phyloP scores from a whole-genome alignment of 2,113 vertebrate species.

The Malaclemys terrapin region DNA sequence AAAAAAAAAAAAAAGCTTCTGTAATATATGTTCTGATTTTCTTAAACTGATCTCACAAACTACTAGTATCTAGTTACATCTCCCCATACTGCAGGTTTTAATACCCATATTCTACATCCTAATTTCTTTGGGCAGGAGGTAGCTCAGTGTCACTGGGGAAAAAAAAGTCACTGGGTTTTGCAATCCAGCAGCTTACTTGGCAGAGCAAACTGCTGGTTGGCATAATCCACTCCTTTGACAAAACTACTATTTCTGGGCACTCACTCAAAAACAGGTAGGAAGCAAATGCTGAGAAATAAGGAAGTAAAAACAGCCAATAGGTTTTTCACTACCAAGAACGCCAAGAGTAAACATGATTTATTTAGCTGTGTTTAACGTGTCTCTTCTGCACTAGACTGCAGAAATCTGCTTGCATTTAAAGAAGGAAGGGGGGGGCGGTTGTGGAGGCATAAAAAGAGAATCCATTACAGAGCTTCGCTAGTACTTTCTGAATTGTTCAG shows the following conservation, averaged over 20 bases:
- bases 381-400: slow-evolving; percentile 74
- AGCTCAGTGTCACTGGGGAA: slow-evolving; percentile 75
- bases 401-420: slow-evolving; percentile 78
- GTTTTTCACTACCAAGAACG: slow-evolving; percentile 82
- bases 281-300: slow-evolving; percentile 88
- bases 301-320: slow-evolving; percentile 87
- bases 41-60: slow-evolving; percentile 30
- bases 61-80: slow-evolving; percentile 30
- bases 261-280: slow-evolving; percentile 91
- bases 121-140: slow-evolving; percentile 39
- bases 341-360: slow-evolving; percentile 89
- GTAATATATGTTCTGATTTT: slow-evolving; percentile 53
- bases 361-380: slow-evolving; percentile 83
- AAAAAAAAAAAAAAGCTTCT: neutral
- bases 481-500: slow-evolving; percentile 66
- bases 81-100: slow-evolving; percentile 55
- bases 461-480: slow-evolving; percentile 33
- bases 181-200: slow-evolving; percentile 85
- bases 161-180: slow-evolving; percentile 83
- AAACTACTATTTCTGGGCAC: slow-evolving; percentile 92
- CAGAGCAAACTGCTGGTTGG: slow-evolving; percentile 82
- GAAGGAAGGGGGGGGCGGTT: slow-evolving; percentile 23
- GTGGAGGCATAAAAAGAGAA: slow-evolving; percentile 51
- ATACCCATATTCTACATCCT: slow-evolving; percentile 71
- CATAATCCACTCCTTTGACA: slow-evolving; percentile 84